Evolutionary conservation across 2,797 vertebrate species (phyloP).

Genomic region (Perodicticus potto): DNA sequence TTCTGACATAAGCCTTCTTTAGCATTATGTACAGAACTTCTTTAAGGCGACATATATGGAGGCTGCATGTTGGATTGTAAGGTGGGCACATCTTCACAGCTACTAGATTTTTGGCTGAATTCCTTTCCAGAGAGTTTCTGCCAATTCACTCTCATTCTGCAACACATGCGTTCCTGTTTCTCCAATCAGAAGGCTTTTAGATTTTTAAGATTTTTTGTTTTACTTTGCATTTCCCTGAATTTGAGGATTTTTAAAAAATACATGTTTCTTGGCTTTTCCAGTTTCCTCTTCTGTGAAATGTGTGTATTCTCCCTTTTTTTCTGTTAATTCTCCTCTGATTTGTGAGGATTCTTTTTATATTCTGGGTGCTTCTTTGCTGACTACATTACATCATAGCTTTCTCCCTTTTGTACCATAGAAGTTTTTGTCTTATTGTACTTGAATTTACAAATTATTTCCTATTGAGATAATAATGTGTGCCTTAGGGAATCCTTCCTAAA

Average conservation of each 20-base stretch:
- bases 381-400: neutral
- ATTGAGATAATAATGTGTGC: neutral
- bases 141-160: neutral
- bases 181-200: neutral
- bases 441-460: neutral
- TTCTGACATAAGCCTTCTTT: neutral
- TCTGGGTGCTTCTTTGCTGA: neutral
- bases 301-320: neutral
- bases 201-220: neutral
- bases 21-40: neutral
- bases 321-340: too few species aligned
- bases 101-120: neutral
- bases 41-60: neutral
- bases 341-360: neutral
- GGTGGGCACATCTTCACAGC: neutral
- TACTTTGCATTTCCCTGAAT: neutral
- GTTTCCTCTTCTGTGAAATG: neutral
- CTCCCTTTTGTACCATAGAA: neutral
- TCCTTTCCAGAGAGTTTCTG: neutral
- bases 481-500: neutral
- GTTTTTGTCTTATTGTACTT: neutral
- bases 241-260: neutral
- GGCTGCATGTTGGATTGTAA: neutral
- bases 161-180: neutral
- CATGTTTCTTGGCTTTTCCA: neutral